Conservation (phyloP, 2,797 vertebrate species). For the Coregonus sp. region DNA sequence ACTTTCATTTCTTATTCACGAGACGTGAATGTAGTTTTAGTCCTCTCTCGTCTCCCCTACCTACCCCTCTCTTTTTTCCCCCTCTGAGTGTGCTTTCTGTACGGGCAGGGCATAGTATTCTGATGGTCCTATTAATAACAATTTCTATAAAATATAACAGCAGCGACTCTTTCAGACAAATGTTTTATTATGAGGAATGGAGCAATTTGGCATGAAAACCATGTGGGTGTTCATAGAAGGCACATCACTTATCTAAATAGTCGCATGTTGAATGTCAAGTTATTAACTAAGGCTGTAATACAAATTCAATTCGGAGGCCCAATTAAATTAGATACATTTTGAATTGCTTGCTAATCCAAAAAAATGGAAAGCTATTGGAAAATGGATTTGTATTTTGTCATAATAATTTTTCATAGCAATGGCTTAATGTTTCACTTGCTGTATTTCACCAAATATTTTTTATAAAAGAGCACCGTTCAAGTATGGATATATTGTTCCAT, state of each 20-base stretch:
- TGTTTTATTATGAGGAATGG: conserved; percentile 75
- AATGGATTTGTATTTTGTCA: conserved; percentile 47
- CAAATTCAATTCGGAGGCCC: conserved; percentile 59
- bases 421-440: conserved; percentile 11
- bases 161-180: conserved; percentile 43
- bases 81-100: conserved; percentile 15
- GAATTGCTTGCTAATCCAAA: conserved; percentile 56
- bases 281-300: conserved; percentile 67
- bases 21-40: conserved; percentile 32
- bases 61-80: conserved; percentile 29
- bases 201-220: conserved; percentile 53
- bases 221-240: conserved; percentile 59
- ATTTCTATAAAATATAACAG: conserved; percentile 60
- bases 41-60: conserved; percentile 32
- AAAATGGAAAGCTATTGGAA: conserved; percentile 46
- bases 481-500: background rate
- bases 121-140: conserved; percentile 71
- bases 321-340: conserved; percentile 66
- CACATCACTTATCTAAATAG: conserved; percentile 72
- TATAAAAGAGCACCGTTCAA: background rate
- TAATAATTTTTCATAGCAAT: conserved; percentile 33
- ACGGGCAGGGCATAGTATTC: conserved; percentile 31
- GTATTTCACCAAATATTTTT: conserved; percentile 4
- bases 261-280: conserved; percentile 67
- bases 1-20: conserved; percentile 54